These are phyloP conservation scores for Nephrotoma guestfalica DNA, from an alignment of 2,888 invertebrate genomes.

Conservation along the genomic window DNA sequence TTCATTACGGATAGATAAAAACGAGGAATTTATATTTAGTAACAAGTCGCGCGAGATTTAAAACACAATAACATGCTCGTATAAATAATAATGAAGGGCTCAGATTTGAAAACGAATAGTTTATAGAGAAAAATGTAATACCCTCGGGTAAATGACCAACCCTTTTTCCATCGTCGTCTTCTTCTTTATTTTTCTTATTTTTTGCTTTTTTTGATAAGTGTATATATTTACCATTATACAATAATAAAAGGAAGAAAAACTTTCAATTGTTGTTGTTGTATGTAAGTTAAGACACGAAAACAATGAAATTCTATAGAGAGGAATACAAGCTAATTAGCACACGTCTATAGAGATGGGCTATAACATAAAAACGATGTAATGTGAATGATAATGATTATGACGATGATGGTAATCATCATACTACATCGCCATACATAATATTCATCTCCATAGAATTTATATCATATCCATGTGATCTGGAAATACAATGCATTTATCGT, in stretches of 20 bases:
- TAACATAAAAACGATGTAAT: neutral
- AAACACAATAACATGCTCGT: neutral
- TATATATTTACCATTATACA: neutral
- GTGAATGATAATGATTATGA: neutral
- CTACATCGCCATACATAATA: neutral
- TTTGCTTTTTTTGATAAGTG: neutral
- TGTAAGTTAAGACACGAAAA: neutral
- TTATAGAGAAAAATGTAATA: neutral
- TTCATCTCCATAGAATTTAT: neutral
- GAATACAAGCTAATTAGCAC: conserved; percentile 3
- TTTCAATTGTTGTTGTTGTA: neutral
- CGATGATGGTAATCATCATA: neutral
- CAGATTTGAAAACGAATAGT: neutral
- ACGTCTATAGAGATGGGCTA: neutral
- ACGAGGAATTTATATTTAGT: neutral
- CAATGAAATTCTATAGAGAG: conserved; percentile 3
- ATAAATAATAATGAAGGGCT: neutral
- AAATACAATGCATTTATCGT: neutral
- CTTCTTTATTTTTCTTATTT: neutral
- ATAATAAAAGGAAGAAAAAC: neutral
- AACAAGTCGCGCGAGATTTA: neutral
- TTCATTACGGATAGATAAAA: neutral
- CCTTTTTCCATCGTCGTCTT: neutral
- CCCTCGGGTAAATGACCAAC: conserved; percentile 1
- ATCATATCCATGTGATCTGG: neutral